phyloP scores from a whole-genome alignment of 2,797 vertebrate species.

The Triplophysa bombifrons region DNA sequence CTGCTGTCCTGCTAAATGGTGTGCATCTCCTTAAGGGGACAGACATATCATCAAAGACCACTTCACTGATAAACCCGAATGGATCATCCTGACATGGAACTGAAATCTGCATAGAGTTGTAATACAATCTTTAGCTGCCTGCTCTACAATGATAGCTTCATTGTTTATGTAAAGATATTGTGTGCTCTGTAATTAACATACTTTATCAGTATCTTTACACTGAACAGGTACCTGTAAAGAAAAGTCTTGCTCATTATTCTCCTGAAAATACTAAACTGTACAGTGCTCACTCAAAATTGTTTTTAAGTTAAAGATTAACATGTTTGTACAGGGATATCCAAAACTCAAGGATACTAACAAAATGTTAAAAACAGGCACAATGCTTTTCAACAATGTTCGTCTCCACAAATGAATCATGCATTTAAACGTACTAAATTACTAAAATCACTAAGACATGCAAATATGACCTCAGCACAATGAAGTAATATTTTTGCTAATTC shows the following conservation, averaged over 20 bases:
- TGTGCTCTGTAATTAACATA: background rate
- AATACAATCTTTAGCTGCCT: background rate
- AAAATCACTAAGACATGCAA: background rate
- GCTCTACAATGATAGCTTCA: background rate
- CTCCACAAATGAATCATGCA: background rate
- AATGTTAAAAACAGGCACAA: too few relatives aligned
- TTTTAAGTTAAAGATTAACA: too few relatives aligned
- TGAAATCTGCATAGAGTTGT: conserved; percentile 8
- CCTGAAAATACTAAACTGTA: too few relatives aligned
- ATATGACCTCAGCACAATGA: background rate
- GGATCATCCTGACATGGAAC: conserved; percentile 43
- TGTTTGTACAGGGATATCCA: too few relatives aligned
- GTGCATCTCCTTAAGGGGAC: conserved; percentile 19
- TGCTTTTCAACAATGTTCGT: too few relatives aligned
- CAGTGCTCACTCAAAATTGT: too few relatives aligned
- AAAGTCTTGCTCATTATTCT: background rate
- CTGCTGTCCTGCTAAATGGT: background rate
- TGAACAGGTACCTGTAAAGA: conserved; percentile 35
- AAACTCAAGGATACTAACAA: too few relatives aligned
- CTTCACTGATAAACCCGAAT: conserved; percentile 28
- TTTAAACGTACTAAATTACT: background rate
- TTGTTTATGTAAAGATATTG: background rate
- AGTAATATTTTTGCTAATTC: background rate
- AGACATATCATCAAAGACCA: conserved; percentile 26
- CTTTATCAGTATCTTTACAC: conserved; percentile 23